Conservation (phyloP, 2,113 vertebrate species). For the Pardalotus punctatus region DNA sequence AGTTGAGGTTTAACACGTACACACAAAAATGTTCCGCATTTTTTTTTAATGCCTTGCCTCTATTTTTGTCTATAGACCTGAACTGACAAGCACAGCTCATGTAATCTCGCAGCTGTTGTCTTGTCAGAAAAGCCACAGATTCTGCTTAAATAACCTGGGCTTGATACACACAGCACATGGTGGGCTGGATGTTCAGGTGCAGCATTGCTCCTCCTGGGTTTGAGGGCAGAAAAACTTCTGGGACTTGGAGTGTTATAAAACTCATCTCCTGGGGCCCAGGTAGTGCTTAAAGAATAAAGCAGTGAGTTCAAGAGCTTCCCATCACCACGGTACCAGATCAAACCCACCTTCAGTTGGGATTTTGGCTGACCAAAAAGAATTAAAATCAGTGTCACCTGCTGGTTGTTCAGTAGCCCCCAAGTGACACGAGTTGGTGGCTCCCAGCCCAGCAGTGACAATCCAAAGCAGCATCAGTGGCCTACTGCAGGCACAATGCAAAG, state of each 20-base stretch:
- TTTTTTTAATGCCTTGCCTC: conserved; percentile 29
- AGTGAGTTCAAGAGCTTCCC: background rate
- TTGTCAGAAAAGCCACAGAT: background rate
- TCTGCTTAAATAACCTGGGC: background rate
- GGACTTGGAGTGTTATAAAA: background rate
- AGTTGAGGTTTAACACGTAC: background rate
- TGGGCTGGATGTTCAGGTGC: background rate
- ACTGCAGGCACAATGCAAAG: background rate
- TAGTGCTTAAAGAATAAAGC: background rate
- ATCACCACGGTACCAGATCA: background rate
- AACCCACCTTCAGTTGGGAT: background rate
- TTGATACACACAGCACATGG: background rate
- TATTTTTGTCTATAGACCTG: background rate
- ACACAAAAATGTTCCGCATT: background rate
- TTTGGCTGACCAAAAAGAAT: background rate
- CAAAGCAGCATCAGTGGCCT: background rate
- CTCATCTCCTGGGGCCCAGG: background rate
- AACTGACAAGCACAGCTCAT: conserved; percentile 14
- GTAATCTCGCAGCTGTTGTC: background rate
- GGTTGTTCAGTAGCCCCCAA: background rate
- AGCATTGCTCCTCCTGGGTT: background rate
- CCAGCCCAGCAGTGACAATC: background rate
- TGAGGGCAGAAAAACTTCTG: background rate
- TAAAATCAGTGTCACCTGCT: background rate
- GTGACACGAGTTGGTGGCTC: background rate